Evolutionary conservation across 2,888 invertebrate species (phyloP), one percentile per base, ranked within the genome.

Genomic region (Apamea sordens): DNA sequence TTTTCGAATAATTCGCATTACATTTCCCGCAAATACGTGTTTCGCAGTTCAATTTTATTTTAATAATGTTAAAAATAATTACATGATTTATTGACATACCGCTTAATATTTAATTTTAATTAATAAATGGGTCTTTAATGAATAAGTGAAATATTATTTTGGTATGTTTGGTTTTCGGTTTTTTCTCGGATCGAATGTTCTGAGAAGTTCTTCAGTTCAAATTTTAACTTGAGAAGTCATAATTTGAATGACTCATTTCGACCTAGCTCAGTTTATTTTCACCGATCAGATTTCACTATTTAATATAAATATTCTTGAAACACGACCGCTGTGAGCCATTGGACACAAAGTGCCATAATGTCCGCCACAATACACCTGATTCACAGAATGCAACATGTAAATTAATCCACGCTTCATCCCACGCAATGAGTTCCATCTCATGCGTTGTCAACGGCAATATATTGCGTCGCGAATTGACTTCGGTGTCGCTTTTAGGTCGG

Each of bases 391-490:
- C 72, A 78, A 71, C 73, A 77, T 75, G 69, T 77, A 77, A 87
- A 87, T 76, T 74, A 87, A 80, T 78, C 75, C 76, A 36, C 64
- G 74, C 47, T 80, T 74, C 67, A 79, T 73, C 80, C 61, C 59
- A 72, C 69, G 73, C 81, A 73, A 67, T 73, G 85, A 88, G 89
- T 90, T 91, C 86, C 90, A 91, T 92, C 89, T 90, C 88, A 81
- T 79, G 88, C 76, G 84, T 88, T 88, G 90, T 90, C 90, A 90
- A 89, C 84, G 83, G 88, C 86, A 91, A 86, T 78, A 85, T 86
- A 84, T 86, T 85, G 88, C 80, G 44, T 69, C 53, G 71, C 50
- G 83, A 80, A 86, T 88, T 79, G 84, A 78, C 79, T 82, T 81
- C 83, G 71, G 79, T 80, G 79, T 77, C 79, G 81, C 79, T 88